These are phyloP conservation scores for Mormyrus iriodes DNA, from an alignment of 2,113 vertebrate species.

Conservation along the genomic window DNA sequence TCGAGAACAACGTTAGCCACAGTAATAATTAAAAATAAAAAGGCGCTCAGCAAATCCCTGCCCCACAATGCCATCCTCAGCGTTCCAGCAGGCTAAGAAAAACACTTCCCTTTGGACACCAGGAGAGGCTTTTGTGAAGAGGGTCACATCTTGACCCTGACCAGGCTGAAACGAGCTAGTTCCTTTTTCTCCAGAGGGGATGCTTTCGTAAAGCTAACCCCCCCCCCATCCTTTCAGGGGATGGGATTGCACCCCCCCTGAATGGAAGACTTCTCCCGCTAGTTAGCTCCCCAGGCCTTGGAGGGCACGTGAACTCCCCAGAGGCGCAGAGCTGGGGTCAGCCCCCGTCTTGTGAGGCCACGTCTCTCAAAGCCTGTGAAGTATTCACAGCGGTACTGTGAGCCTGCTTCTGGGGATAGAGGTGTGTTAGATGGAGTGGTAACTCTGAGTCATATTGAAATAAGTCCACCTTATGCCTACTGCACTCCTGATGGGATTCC, in stretches of 20 bases:
- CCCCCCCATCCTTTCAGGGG: neutral
- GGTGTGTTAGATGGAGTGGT: neutral
- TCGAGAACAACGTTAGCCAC: neutral
- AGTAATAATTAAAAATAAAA: neutral
- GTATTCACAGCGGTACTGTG: neutral
- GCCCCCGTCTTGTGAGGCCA: neutral
- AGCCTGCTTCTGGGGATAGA: neutral
- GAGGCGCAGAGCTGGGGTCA: neutral
- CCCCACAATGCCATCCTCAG: neutral
- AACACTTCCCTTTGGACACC: neutral
- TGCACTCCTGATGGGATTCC: neutral
- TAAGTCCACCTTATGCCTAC: neutral
- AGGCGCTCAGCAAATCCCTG: neutral
- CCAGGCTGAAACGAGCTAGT: neutral
- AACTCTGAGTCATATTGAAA: neutral
- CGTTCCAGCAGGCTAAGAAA: neutral
- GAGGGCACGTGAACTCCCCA: neutral
- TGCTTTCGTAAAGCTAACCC: neutral
- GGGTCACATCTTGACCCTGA: neutral
- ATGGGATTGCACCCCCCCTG: neutral
- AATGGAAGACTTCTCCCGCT: neutral
- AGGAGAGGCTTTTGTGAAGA: neutral
- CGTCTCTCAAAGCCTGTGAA: neutral
- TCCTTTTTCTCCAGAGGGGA: slow-evolving; percentile 7
- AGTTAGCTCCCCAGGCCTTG: neutral